Conservation (phyloP, 2,888 invertebrate species). For the Digitonthophagus gazella region DNA sequence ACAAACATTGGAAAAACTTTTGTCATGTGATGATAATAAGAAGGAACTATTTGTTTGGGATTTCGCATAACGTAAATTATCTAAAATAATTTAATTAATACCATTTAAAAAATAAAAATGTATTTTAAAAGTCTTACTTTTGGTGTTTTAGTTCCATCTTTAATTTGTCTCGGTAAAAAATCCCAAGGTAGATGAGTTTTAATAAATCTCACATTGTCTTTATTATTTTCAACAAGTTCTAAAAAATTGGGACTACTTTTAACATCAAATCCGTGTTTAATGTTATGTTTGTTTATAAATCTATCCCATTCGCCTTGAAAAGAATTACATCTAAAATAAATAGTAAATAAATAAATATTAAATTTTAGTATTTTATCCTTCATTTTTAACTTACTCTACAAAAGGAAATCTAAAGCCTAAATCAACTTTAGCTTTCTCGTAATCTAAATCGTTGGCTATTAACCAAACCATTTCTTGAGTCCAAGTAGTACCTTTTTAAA, state of each 20-base stretch:
- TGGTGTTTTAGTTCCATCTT: conserved; percentile 41
- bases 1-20: conserved; percentile 58
- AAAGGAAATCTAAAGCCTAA: conserved; percentile 30
- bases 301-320: neutral
- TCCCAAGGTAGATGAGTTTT: conserved; percentile 34
- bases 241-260: no score
- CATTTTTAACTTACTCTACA: conserved; percentile 26
- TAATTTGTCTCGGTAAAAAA: conserved; percentile 32
- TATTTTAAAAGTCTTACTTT: conserved; percentile 22
- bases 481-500: conserved; percentile 79
- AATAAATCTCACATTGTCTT: conserved; percentile 24
- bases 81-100: conserved; percentile 42
- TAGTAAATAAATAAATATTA: neutral
- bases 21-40: conserved; percentile 64
- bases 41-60: conserved; percentile 70
- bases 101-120: neutral
- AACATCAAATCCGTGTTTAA: no score
- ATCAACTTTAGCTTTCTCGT: conserved; percentile 65
- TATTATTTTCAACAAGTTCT: neutral
- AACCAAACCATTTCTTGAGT: conserved; percentile 92
- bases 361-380: neutral
- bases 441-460: conserved; percentile 76
- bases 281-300: neutral
- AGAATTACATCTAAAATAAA: conserved; percentile 1
- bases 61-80: conserved; percentile 72